These are phyloP conservation scores for Tenualosa thibaudeaui DNA, from an alignment of 2,797 vertebrate genomes.

Conservation along the genomic window DNA sequence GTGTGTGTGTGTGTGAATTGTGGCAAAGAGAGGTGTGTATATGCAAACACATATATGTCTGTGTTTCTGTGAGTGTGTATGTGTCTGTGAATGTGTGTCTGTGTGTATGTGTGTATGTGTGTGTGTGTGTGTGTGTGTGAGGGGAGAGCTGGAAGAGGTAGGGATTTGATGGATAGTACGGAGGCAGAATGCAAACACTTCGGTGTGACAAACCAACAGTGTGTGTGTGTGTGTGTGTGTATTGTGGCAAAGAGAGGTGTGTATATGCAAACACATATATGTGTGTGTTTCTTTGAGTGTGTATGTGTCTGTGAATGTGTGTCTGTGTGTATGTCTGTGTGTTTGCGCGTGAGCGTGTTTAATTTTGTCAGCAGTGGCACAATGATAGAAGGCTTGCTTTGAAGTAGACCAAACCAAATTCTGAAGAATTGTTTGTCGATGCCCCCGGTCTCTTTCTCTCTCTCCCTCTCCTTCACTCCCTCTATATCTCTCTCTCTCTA, in stretches of 20 bases:
- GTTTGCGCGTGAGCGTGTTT: background rate
- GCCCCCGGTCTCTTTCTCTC: background rate
- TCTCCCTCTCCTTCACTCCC: background rate
- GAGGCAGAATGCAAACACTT: background rate
- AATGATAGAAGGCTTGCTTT: conserved; percentile 11
- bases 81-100: background rate
- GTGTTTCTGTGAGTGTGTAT: background rate
- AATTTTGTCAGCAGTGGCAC: conserved; percentile 17
- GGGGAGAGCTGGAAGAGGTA: background rate
- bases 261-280: background rate
- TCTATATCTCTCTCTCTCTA: background rate
- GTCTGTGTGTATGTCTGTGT: background rate
- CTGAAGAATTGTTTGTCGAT: conserved; percentile 11
- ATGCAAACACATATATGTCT: background rate
- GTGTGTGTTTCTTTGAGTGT: background rate
- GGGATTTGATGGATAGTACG: background rate
- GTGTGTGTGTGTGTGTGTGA: background rate
- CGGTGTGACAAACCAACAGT: background rate
- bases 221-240: conserved; percentile 8
- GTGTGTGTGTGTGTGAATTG: conserved; percentile 6
- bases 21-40: background rate
- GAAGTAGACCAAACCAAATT: conserved; percentile 22
- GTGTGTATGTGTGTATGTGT: background rate
- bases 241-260: background rate
- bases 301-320: background rate